A percentile compares a stretch with the other conserved stretches of the same genome.
phyloP scores from a whole-genome alignment of 2,888 invertebrate genomes.

The Andrena fulva region DNA sequence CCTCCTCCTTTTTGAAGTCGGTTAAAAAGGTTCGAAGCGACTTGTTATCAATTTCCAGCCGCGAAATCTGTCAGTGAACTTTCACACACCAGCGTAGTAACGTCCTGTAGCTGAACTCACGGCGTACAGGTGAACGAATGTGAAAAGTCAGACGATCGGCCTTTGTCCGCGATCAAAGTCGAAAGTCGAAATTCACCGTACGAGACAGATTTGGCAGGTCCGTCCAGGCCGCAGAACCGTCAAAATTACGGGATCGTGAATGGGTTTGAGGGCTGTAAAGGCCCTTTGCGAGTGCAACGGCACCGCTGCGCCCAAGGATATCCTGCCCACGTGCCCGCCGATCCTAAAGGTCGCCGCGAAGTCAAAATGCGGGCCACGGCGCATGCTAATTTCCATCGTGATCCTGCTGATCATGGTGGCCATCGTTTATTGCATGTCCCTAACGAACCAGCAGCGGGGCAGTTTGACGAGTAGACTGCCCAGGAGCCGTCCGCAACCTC shows the following conservation, averaged over 20 bases:
- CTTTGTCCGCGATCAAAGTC: background rate
- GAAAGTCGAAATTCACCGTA: conserved; percentile 17
- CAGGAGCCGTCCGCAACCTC: background rate
- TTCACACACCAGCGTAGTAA: background rate
- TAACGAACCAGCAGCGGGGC: background rate
- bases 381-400: conserved; percentile 45
- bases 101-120: background rate
- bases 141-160: conserved; percentile 41
- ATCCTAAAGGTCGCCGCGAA: conserved; percentile 43
- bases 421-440: conserved; percentile 38
- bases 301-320: conserved; percentile 20
- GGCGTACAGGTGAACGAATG: background rate
- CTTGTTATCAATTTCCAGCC: background rate
- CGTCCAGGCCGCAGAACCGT: conserved; percentile 31
- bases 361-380: conserved; percentile 46
- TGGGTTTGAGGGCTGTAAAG: conserved; percentile 48
- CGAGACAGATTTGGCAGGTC: background rate
- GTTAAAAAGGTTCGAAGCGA: too few species aligned
- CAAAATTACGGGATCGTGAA: conserved; percentile 62
- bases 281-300: conserved; percentile 52
- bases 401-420: conserved; percentile 49
- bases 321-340: conserved; percentile 47
- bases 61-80: background rate
- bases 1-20: too few species aligned
- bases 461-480: background rate